Base-by-base conservation (phyloP, 2,113 vertebrate species). In the Alces alces region DNA sequence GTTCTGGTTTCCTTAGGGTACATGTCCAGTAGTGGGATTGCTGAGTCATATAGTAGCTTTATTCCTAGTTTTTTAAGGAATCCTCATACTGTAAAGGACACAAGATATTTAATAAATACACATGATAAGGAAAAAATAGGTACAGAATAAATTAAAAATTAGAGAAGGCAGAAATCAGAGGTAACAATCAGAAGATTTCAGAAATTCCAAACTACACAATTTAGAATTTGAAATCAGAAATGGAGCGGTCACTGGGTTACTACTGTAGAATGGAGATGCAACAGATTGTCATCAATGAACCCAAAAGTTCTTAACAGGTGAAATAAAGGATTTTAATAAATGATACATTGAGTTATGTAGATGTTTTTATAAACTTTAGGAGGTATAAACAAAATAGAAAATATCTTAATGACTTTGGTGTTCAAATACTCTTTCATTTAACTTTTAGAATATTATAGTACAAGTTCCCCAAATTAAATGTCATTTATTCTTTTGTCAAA, bases 361-460 rank as follows among this genome's bases (percentile, higher is more conserved):
- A 39, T 58, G 9, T 61, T 52, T 80, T 84, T 10, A 89, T 17
- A 52, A 39, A 9, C 19, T 39, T 96, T 54, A 76, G 17, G 14
- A 96, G 86, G 91, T 84, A 70, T 70, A 87, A 93, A 93, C 25
- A 95, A 96, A 94, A 58, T 39, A 52, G 2, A 60, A 96, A 91
- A 85, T 36, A 73, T 45, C 21, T 79, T 57, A 80, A 47, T 54
- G 64, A 45, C 88, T 54, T 4, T 79, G 19, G 11, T 89, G 15
- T 83, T 83, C 21, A 79, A 47, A 15, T 86, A 21, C 9, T 64
- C 33, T 73, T 95, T 73, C 21, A 83, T 79, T 96, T 90, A 16
- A 43, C 30, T 54, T 95, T 84, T 57, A 84, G 39, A 95, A 1
- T 30, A 92, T 85, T 60, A 95, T 90, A 97, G 21, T 7, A 95